Percentiles rank a stretch among this genome's conserved stretches.
These are phyloP conservation scores for Drosophila novamexicana DNA, from an alignment of 1,140 invertebrate genomes.

Conservation along the genomic window DNA sequence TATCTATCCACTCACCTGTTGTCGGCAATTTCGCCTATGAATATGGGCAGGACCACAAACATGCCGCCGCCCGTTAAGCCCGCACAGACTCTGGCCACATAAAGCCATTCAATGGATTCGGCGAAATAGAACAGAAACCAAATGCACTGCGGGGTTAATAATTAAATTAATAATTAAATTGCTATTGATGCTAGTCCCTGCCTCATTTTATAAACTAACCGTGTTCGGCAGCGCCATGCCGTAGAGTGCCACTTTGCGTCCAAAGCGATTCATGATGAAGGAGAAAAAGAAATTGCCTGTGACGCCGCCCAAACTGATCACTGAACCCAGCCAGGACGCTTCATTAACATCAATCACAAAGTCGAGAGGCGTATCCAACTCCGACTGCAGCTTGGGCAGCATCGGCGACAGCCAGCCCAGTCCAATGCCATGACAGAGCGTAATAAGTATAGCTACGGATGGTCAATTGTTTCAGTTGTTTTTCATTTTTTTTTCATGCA, in stretches of 20 bases:
- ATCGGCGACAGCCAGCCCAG: constrained; percentile 85
- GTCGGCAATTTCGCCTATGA: constrained; percentile 81
- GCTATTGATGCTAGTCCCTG: no score
- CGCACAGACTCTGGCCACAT: constrained; percentile 80
- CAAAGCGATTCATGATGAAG: constrained; percentile 79
- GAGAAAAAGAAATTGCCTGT: constrained; percentile 79
- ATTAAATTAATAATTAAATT: not conserved
- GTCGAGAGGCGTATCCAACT: constrained; percentile 61
- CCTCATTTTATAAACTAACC: constrained; percentile 49
- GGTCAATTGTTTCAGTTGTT: not conserved
- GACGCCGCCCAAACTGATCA: constrained; percentile 73
- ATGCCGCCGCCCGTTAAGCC: constrained; percentile 81
- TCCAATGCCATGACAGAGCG: constrained; percentile 83
- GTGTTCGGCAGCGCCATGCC: constrained; percentile 70
- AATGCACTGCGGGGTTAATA: constrained; percentile 53
- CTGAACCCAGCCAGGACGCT: constrained; percentile 79
- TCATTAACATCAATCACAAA: constrained; percentile 66
- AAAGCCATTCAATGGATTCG: constrained; percentile 68
- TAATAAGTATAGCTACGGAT: constrained; percentile 13
- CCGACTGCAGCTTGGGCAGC: constrained; percentile 77
- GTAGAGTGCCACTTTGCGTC: constrained; percentile 73
- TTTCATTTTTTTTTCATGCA: no score
- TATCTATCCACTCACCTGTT: constrained; percentile 54
- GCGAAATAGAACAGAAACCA: constrained; percentile 77
- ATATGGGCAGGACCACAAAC: constrained; percentile 73